These are phyloP conservation scores for Onychostruthus taczanowskii DNA, from an alignment of 2,113 vertebrate species.

Conservation along the genomic window DNA sequence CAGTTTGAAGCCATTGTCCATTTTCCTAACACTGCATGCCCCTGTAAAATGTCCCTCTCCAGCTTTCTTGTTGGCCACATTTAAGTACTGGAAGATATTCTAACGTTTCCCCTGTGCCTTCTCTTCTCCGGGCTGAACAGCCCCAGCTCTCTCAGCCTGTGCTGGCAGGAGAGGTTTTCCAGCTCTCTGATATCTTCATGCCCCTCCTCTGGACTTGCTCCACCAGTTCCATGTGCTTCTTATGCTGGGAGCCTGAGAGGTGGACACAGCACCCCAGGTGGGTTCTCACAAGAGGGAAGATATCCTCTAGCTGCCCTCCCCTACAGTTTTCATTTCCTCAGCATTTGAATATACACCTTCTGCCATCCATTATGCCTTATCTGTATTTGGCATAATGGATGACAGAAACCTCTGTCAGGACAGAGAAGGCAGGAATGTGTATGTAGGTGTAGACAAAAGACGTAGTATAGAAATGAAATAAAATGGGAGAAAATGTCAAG, in stretches of 20 bases:
- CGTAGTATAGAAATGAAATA: accelerated
- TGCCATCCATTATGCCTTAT: too few relatives aligned
- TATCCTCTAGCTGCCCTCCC: neutral
- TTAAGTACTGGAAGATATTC: neutral
- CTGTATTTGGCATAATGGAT: neutral
- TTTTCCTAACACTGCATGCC: neutral
- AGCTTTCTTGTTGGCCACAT: neutral
- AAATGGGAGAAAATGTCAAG: accelerated
- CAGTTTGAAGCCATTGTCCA: neutral
- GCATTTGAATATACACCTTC: neutral
- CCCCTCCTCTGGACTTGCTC: neutral
- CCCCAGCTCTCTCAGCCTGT: neutral
- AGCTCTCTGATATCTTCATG: neutral
- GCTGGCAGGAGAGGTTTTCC: neutral
- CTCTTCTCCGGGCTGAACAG: neutral
- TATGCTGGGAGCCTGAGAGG: neutral
- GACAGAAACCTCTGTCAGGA: neutral
- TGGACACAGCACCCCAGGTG: neutral
- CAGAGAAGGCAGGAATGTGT: neutral
- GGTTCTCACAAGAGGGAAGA: neutral
- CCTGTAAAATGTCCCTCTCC: neutral
- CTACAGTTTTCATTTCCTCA: neutral
- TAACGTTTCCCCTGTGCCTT: neutral
- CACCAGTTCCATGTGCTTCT: neutral
- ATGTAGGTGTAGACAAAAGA: neutral